phyloP scores from a whole-genome alignment of 2,113 vertebrate genomes.

The Dicrurus megarhynchus region DNA sequence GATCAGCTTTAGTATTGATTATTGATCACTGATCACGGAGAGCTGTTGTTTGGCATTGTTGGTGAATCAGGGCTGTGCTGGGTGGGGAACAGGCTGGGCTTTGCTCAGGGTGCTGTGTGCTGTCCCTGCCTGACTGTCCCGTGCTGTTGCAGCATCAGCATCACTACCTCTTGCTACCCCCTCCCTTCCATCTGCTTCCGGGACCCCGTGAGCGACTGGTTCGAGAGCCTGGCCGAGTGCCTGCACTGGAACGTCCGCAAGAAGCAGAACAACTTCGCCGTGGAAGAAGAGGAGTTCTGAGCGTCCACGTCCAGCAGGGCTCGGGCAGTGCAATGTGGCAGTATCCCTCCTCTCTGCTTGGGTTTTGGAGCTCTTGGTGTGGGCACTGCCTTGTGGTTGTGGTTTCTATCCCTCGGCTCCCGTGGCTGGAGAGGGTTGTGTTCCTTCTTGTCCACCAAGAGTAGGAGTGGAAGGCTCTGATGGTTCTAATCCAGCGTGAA shows the following conservation, averaged over 20 bases:
- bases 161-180: conserved; percentile 86
- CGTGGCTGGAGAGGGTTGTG: background rate
- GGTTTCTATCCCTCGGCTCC: background rate
- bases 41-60: rapidly evolving
- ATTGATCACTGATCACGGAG: rapidly evolving
- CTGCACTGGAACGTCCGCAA: conserved; percentile 86
- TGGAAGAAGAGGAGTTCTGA: conserved; percentile 66
- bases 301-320: background rate
- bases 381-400: background rate
- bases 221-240: conserved; percentile 83
- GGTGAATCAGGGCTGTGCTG: background rate
- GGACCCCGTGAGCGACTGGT: conserved; percentile 84
- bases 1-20: background rate
- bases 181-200: conserved; percentile 84
- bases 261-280: conserved; percentile 77
- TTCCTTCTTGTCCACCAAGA: background rate
- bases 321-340: background rate
- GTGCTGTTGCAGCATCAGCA: conserved; percentile 77
- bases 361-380: background rate
- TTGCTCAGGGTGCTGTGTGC: rapidly evolving
- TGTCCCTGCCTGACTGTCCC: background rate
- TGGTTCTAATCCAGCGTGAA: background rate
- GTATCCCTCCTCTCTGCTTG: background rate
- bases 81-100: background rate
- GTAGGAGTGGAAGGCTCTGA: background rate